phyloP scores from a whole-genome alignment of 2,113 vertebrate genomes.

The Anguilla rostrata region DNA sequence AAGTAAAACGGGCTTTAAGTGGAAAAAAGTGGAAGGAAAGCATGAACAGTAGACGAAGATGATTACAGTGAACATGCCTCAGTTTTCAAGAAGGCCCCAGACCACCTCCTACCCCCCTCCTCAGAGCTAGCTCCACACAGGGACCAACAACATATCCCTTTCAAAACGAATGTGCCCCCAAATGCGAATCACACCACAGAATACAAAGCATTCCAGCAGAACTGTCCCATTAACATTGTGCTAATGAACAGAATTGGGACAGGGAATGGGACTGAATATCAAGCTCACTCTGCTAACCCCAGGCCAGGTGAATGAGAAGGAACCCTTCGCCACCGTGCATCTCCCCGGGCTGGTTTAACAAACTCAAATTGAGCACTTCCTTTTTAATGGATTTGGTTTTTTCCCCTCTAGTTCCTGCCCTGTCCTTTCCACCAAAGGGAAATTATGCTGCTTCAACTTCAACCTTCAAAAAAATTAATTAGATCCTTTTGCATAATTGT shows the following conservation, averaged over 20 bases:
- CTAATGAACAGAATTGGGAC: slow-evolving; percentile 27
- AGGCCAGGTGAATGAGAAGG: slow-evolving; percentile 22
- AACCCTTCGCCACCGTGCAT: slow-evolving; percentile 7
- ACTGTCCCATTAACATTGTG: slow-evolving; percentile 25
- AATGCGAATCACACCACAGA: background rate
- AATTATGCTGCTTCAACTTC: slow-evolving; percentile 23
- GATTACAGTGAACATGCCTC: background rate
- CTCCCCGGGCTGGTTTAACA: background rate
- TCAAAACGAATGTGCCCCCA: slow-evolving; percentile 17
- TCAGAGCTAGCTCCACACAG: background rate
- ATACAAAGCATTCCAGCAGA: slow-evolving; percentile 22
- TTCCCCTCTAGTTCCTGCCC: slow-evolving; percentile 14
- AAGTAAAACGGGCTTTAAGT: background rate
- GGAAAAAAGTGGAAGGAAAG: background rate
- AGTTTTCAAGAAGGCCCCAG: background rate
- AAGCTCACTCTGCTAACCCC: slow-evolving; percentile 24
- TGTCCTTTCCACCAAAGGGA: slow-evolving; percentile 19
- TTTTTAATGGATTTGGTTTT: slow-evolving; percentile 28
- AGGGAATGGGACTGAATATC: slow-evolving; percentile 25
- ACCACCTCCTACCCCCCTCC: background rate
- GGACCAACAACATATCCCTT: slow-evolving; percentile 10
- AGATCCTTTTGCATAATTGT: slow-evolving; percentile 25
- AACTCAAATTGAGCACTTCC: slow-evolving; percentile 13
- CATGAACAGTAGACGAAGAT: background rate
- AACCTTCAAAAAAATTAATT: slow-evolving; percentile 29